A percentile compares a stretch with the other conserved stretches of the same genome.
Conservation (phyloP, 1,140 invertebrate genomes). For the Drosophila carrolli region DNA sequence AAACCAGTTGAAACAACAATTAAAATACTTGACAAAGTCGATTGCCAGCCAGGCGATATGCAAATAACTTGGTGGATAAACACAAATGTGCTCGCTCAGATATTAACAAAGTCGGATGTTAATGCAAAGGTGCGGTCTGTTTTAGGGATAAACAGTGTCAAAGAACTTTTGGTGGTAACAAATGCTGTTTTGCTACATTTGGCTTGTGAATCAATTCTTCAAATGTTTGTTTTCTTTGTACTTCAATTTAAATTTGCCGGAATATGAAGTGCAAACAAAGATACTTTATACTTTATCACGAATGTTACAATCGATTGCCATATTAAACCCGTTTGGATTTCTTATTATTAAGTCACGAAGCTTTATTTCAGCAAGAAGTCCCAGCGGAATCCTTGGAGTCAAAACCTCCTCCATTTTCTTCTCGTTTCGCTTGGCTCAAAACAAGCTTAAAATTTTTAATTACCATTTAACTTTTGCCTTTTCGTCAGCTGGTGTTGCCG, state of each 20-base stretch:
- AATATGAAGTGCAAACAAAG: conserved; percentile 9
- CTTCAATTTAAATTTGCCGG: neutral
- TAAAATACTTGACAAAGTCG: conserved; percentile 19
- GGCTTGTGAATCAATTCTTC: conserved; percentile 15
- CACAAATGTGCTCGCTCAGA: conserved; percentile 13
- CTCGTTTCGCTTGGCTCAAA: conserved; percentile 22
- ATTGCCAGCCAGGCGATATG: conserved; percentile 4
- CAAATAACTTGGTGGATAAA: conserved; percentile 24
- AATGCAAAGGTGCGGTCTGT: conserved; percentile 26
- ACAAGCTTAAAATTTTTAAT: conserved; percentile 62
- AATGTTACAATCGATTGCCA: neutral
- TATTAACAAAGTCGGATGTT: conserved; percentile 11
- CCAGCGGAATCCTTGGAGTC: conserved; percentile 37
- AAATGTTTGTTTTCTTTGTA: conserved; percentile 28
- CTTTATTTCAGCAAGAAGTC: conserved; percentile 14
- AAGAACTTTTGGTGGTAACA: conserved; percentile 18
- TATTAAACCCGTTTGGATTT: neutral
- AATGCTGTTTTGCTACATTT: conserved; percentile 13
- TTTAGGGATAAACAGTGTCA: conserved; percentile 19
- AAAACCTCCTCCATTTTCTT: conserved; percentile 4
- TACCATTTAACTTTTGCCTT: conserved; percentile 47
- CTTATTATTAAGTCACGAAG: conserved; percentile 36
- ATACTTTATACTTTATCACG: conserved; percentile 27
- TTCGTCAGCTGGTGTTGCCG: conserved; percentile 33
- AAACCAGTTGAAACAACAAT: conserved; percentile 46